phyloP scores from a whole-genome alignment of 2,113 vertebrate species.

The Spheniscus mendiculus region DNA sequence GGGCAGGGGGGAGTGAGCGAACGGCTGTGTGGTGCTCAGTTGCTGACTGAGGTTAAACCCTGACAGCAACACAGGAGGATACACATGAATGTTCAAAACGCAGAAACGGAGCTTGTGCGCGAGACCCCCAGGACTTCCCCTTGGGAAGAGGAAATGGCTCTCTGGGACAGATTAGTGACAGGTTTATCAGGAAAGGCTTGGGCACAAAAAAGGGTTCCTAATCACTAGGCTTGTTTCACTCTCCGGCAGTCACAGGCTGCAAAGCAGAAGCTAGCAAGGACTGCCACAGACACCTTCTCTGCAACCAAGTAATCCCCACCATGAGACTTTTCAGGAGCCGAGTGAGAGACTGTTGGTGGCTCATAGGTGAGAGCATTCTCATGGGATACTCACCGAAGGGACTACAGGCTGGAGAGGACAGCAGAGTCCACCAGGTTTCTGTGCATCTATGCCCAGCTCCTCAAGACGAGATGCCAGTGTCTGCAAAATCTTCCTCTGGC shows the following conservation, averaged over 20 bases:
- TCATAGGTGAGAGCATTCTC: not conserved
- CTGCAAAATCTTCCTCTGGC: slow-evolving; percentile 74
- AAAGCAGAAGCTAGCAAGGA: not conserved
- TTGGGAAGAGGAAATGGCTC: not conserved
- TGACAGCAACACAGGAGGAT: not conserved
- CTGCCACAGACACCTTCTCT: not conserved
- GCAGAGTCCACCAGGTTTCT: slow-evolving; percentile 14
- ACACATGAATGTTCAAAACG: not conserved
- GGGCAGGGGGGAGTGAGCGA: too few species aligned
- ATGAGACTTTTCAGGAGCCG: not conserved
- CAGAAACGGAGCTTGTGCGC: not conserved
- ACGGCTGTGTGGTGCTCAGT: too few species aligned
- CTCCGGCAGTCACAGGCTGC: not conserved
- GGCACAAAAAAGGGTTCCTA: not conserved
- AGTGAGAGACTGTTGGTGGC: not conserved
- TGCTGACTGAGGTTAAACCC: too few species aligned
- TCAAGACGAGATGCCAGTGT: slow-evolving; percentile 61
- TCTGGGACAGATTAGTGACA: not conserved
- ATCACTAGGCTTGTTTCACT: not conserved
- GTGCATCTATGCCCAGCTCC: not conserved
- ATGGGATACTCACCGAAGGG: slow-evolving; percentile 68
- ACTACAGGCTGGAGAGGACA: slow-evolving; percentile 78
- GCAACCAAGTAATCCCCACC: not conserved
- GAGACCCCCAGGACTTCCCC: not conserved
- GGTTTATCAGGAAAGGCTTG: not conserved